These are phyloP conservation scores for Oryzias javanicus DNA, from an alignment of 2,113 vertebrate genomes.

Conservation along the genomic window DNA sequence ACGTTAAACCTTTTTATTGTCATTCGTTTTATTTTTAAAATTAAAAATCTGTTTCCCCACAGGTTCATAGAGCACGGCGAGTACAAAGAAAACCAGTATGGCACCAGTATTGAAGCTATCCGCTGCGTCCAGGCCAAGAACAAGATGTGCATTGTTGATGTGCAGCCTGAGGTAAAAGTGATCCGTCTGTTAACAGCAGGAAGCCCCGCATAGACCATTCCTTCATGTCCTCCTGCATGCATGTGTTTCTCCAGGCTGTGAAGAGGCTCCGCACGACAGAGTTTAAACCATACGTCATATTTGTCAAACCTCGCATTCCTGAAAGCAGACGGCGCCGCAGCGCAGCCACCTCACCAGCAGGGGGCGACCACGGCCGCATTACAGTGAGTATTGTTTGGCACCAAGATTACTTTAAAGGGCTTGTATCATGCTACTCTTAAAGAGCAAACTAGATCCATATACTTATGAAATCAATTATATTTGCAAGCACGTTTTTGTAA, in stretches of 20 bases:
- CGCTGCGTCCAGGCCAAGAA: conserved; percentile 88
- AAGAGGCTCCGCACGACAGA: conserved; percentile 88
- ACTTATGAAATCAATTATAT: too few relatives aligned
- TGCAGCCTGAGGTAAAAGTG: conserved; percentile 86
- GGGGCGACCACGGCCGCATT: conserved; percentile 79
- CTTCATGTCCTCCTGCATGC: not conserved
- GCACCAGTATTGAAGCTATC: conserved; percentile 94
- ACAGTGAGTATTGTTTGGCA: conserved; percentile 59
- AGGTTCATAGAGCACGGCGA: conserved; percentile 95
- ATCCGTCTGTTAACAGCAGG: not conserved
- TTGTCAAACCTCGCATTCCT: conserved; percentile 86
- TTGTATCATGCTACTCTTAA: too few relatives aligned
- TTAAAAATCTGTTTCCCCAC: conserved; percentile 8
- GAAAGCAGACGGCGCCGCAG: conserved; percentile 82
- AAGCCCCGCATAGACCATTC: not conserved
- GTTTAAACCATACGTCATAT: conserved; percentile 92
- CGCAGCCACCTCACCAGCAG: conserved; percentile 73
- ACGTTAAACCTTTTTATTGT: conserved; percentile 37
- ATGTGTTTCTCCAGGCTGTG: conserved; percentile 78
- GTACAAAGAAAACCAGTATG: conserved; percentile 93
- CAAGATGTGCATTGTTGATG: conserved; percentile 93
- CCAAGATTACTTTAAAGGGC: not conserved
- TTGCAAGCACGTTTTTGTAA: too few relatives aligned
- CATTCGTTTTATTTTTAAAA: not conserved
- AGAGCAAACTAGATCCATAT: too few relatives aligned